These are phyloP conservation scores for Procambarus clarkii DNA, from an alignment of 1,140 invertebrate genomes.

Conservation along the genomic window DNA sequence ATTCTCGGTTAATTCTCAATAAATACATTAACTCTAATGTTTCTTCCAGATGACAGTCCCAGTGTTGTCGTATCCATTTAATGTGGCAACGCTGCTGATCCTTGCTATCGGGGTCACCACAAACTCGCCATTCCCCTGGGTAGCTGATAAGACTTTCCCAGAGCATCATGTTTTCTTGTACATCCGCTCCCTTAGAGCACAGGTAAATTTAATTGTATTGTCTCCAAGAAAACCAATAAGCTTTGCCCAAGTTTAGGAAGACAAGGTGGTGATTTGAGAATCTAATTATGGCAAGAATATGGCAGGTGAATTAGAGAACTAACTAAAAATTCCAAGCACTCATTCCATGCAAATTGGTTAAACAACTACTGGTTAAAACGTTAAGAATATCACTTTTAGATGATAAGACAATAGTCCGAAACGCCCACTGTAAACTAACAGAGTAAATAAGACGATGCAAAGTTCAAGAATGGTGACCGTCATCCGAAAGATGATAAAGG, in stretches of 20 bases:
- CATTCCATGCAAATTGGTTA: background rate
- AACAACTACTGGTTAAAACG: background rate
- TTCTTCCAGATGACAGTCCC: conserved; percentile 19
- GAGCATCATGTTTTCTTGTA: conserved; percentile 21
- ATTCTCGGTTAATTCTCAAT: too few species aligned
- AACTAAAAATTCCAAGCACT: background rate
- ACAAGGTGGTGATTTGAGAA: too few species aligned
- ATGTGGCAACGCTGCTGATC: conserved; percentile 21
- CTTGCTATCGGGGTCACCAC: conserved; percentile 8
- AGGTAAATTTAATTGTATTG: background rate
- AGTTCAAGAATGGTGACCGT: too few species aligned
- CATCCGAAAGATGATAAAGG: too few species aligned
- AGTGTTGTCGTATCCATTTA: conserved; percentile 37
- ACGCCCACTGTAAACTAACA: too few species aligned
- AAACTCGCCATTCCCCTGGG: conserved; percentile 22
- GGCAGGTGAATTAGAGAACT: background rate
- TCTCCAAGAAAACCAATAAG: background rate
- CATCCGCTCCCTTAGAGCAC: background rate
- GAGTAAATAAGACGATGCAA: too few species aligned
- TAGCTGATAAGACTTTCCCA: conserved; percentile 16
- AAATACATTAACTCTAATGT: too few species aligned
- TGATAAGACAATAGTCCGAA: too few species aligned
- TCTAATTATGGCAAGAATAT: background rate
- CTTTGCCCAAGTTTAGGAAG: too few species aligned
- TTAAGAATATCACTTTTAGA: background rate